Conservation (phyloP, 2,113 vertebrate species). For the Monarcha castaneiventris region DNA sequence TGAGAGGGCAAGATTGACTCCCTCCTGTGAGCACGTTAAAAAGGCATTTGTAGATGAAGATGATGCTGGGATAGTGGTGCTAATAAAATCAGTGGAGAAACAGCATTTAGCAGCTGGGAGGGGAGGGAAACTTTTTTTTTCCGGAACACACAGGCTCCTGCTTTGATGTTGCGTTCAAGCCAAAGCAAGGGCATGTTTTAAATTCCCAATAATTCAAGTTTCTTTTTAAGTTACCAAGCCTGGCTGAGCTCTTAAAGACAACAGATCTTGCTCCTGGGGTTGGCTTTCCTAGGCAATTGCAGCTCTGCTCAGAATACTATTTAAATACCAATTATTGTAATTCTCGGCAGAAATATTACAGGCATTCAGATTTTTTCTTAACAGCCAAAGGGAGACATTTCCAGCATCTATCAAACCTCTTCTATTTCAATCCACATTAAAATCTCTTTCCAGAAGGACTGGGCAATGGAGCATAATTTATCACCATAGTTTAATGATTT, state of each 20-base stretch:
- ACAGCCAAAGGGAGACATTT: slow-evolving; percentile 40
- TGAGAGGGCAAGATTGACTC: neutral
- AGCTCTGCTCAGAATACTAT: slow-evolving; percentile 56
- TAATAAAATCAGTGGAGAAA: neutral
- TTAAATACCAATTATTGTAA: slow-evolving; percentile 71
- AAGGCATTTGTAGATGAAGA: neutral
- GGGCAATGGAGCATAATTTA: slow-evolving; percentile 18
- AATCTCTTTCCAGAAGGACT: slow-evolving; percentile 19
- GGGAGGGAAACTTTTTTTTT: neutral
- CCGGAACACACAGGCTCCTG: neutral
- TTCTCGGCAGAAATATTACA: slow-evolving; percentile 70
- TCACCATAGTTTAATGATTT: slow-evolving; percentile 4
- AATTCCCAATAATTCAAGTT: slow-evolving; percentile 48
- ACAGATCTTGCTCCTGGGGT: slow-evolving; percentile 57
- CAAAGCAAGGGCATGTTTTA: slow-evolving; percentile 48
- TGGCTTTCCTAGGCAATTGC: slow-evolving; percentile 52
- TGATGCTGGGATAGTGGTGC: neutral
- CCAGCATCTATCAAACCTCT: slow-evolving; percentile 51
- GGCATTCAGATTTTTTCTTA: slow-evolving; percentile 45
- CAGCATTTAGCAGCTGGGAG: slow-evolving; percentile 22
- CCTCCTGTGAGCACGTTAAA: neutral
- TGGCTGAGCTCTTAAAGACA: slow-evolving; percentile 54
- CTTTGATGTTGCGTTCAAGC: slow-evolving; percentile 48
- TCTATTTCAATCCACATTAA: slow-evolving; percentile 56
- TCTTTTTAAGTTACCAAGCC: slow-evolving; percentile 53